Evolutionary conservation across 2,113 vertebrate genomes (phyloP).

Genomic region (Eudyptes chrysolophus): DNA sequence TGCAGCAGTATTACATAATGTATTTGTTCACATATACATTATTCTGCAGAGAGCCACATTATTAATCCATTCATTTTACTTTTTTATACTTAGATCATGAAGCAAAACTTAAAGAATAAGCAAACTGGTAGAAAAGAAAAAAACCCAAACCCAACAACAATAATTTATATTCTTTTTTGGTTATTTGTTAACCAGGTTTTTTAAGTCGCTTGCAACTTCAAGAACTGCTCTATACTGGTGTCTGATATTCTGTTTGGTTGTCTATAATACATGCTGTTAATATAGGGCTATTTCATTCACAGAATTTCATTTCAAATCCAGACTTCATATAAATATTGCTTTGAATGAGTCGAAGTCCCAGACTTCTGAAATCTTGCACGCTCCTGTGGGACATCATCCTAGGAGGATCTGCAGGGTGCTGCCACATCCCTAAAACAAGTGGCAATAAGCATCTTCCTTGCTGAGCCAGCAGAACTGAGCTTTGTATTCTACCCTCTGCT

Average conservation of each 20-base stretch:
- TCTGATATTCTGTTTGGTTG: neutral
- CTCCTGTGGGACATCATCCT: neutral
- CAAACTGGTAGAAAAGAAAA: neutral
- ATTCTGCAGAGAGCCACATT: neutral
- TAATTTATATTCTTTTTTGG: neutral
- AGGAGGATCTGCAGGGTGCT: neutral
- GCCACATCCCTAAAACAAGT: neutral
- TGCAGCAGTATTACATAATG: neutral
- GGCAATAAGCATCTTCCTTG: neutral
- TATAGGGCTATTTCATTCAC: neutral
- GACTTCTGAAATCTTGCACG: neutral
- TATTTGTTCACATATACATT: neutral
- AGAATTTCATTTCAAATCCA: neutral
- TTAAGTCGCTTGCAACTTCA: neutral
- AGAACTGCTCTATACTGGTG: neutral
- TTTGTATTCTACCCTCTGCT: neutral
- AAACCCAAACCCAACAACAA: neutral
- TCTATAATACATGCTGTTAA: neutral
- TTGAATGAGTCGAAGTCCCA: neutral
- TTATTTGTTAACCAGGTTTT: neutral
- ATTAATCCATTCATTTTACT: neutral
- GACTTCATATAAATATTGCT: neutral
- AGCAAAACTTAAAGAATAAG: neutral
- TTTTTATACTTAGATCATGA: neutral
- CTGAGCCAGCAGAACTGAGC: neutral